Conservation (phyloP, 2,888 invertebrate species). For the Eupithecia subfuscata region DNA sequence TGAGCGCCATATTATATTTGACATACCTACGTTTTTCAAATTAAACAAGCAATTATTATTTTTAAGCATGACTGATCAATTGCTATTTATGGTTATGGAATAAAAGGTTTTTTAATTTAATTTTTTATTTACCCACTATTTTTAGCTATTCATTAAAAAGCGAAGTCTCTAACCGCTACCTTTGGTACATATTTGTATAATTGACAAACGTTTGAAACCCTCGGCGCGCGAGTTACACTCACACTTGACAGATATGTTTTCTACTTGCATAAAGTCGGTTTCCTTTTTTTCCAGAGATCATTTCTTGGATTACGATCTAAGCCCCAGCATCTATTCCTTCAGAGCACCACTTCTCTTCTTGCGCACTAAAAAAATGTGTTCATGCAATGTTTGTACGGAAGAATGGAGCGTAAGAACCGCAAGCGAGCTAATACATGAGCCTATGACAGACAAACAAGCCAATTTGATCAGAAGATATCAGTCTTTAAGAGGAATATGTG, state of each 20-base stretch:
- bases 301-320: not conserved
- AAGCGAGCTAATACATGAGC: not conserved
- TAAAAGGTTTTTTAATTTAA: no score
- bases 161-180: no score
- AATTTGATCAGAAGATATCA: not conserved
- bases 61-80: no score
- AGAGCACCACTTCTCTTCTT: not conserved
- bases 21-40: no score
- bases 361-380: conserved; percentile 6
- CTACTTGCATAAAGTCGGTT: not conserved
- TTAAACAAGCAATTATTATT: no score
- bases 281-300: not conserved
- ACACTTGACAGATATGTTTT: not conserved
- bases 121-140: no score
- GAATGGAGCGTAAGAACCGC: not conserved
- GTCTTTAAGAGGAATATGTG: not conserved
- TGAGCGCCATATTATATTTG: no score
- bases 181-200: no score
- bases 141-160: no score
- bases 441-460: not conserved
- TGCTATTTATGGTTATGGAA: no score
- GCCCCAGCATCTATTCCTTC: not conserved
- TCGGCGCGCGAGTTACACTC: no score
- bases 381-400: not conserved
- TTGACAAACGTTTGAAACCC: no score